Percentiles rank a stretch among this genome's conserved stretches.
Evolutionary conservation across 2,888 invertebrate species (phyloP).

Genomic region (Drepanosiphum platanoidis): DNA sequence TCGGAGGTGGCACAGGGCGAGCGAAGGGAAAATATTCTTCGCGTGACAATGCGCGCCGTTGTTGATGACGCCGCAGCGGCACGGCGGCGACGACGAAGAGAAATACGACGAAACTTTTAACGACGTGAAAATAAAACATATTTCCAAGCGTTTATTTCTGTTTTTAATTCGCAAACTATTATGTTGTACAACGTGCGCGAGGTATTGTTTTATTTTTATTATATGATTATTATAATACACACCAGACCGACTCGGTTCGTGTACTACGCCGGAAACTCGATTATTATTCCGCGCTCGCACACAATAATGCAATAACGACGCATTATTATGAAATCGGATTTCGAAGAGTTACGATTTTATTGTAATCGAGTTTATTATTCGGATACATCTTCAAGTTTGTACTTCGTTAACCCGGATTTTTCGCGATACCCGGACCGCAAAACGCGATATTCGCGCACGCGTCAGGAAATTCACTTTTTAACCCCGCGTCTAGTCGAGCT

Average conservation of each 20-base stretch:
- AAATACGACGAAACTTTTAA: background rate
- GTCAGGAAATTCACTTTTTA: too few relatives aligned
- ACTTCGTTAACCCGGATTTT: background rate
- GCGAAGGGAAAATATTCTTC: background rate
- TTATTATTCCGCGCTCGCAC: background rate
- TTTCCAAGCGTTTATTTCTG: background rate
- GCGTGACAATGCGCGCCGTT: background rate
- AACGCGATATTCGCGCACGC: too few relatives aligned
- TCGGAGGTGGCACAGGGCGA: too few relatives aligned
- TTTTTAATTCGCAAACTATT: background rate
- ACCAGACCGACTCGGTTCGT: background rate
- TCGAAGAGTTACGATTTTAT: background rate
- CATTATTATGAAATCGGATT: conserved; percentile 9
- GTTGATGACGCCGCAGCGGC: background rate
- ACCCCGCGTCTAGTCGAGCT: too few relatives aligned
- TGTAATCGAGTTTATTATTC: too few relatives aligned
- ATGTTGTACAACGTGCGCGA: background rate
- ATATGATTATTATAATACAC: background rate
- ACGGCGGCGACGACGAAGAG: too few relatives aligned
- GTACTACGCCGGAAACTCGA: background rate
- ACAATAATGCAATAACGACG: background rate
- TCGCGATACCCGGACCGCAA: too few relatives aligned
- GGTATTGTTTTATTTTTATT: background rate
- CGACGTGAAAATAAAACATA: background rate
- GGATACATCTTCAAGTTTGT: background rate